Percentiles rank a stretch among this genome's conserved stretches.
phyloP scores from a whole-genome alignment of 2,113 vertebrate genomes.

The Sebastes schlegelii region DNA sequence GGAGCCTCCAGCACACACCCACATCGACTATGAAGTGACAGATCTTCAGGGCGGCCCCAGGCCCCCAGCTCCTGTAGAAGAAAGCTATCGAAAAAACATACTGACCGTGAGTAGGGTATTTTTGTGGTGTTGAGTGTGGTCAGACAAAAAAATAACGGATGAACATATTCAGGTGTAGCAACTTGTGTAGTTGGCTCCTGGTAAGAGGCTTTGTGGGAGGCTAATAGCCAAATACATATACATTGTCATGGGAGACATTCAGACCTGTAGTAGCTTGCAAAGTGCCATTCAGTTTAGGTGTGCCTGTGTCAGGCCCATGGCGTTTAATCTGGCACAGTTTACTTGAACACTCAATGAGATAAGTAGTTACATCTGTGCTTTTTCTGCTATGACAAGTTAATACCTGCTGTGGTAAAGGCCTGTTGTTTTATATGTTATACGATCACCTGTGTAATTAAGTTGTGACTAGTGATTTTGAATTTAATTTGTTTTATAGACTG shows the following conservation, averaged over 20 bases:
- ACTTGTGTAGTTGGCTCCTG: not conserved
- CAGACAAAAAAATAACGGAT: not conserved
- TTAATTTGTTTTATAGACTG: not conserved
- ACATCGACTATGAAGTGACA: slow-evolving; percentile 88
- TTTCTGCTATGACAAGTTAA: not conserved
- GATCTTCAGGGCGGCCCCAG: slow-evolving; percentile 88
- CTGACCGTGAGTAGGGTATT: slow-evolving; percentile 78
- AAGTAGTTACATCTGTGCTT: not conserved
- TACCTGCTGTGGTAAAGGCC: not conserved
- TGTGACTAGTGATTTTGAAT: not conserved
- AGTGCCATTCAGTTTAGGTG: not conserved
- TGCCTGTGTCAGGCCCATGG: not conserved
- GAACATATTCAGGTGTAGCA: not conserved
- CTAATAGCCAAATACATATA: not conserved
- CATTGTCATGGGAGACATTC: not conserved
- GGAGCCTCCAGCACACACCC: slow-evolving; percentile 87
- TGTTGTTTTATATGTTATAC: not conserved
- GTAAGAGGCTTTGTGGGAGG: not conserved
- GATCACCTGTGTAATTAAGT: not conserved
- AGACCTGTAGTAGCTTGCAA: not conserved
- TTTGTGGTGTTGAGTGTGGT: slow-evolving; percentile 2
- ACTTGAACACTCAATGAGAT: not conserved
- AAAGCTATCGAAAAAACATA: slow-evolving; percentile 80
- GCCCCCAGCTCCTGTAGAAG: slow-evolving; percentile 85
- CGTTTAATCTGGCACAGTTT: not conserved